Evolutionary conservation across 2,888 invertebrate genomes (phyloP).

Genomic region (Taphrorychus bicolor): DNA sequence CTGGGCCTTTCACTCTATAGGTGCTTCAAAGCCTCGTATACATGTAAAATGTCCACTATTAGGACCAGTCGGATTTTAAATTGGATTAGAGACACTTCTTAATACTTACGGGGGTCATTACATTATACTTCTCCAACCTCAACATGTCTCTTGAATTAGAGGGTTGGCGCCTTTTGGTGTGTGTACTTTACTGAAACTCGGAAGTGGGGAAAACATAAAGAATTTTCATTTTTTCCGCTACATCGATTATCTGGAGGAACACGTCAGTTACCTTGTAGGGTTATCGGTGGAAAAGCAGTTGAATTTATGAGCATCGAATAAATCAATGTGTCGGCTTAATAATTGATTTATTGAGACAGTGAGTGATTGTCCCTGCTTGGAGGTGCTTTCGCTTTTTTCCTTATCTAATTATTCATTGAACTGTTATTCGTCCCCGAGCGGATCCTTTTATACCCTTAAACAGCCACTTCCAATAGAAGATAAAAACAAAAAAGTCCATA

Average conservation of each 20-base stretch:
- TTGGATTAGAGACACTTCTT: slow-evolving; percentile 10
- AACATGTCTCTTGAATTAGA: neutral
- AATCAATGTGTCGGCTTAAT: slow-evolving; percentile 51
- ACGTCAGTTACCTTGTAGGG: slow-evolving; percentile 21
- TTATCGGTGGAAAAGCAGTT: slow-evolving; percentile 47
- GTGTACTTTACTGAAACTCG: neutral
- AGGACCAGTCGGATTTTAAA: slow-evolving; percentile 9
- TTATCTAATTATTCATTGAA: slow-evolving; percentile 2
- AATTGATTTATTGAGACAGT: slow-evolving; percentile 59
- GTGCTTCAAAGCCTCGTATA: slow-evolving; percentile 11
- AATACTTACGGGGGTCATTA: neutral
- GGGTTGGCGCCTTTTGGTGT: too few relatives aligned
- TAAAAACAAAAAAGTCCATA: neutral
- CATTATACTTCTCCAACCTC: neutral
- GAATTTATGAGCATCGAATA: slow-evolving; percentile 56
- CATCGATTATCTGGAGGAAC: slow-evolving; percentile 20
- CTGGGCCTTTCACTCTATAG: slow-evolving; percentile 34
- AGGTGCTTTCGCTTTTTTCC: neutral
- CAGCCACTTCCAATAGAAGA: too few relatives aligned
- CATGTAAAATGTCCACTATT: slow-evolving; percentile 12
- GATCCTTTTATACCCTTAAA: too few relatives aligned
- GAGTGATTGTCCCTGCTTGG: slow-evolving; percentile 52
- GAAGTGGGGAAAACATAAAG: neutral
- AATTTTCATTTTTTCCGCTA: slow-evolving; percentile 20
- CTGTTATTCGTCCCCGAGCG: neutral